Evolutionary conservation across 1,140 invertebrate genomes (phyloP).

Genomic region (Macrosteles quadrilineatus): DNA sequence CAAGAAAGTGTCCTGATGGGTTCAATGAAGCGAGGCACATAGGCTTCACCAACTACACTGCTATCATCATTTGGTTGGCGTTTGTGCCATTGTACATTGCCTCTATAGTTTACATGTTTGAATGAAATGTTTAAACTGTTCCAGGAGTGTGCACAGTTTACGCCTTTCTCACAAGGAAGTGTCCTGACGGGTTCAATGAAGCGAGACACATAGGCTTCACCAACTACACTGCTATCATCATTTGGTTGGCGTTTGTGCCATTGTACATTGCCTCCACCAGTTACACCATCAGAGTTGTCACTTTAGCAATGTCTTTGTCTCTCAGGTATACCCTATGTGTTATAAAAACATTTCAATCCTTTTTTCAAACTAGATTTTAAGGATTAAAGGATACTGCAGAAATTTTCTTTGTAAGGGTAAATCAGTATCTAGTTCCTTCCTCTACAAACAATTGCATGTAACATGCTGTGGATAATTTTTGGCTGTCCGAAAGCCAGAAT

Average conservation of each 20-base stretch:
- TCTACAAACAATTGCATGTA: no score
- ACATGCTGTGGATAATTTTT: no score
- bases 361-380: no score
- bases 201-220: constrained; percentile 66
- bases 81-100: constrained; percentile 70
- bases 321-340: constrained; percentile 51
- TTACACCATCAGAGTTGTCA: constrained; percentile 58
- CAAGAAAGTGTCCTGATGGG: constrained; percentile 69
- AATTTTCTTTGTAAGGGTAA: constrained; percentile 1
- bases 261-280: constrained; percentile 67
- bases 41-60: constrained; percentile 72
- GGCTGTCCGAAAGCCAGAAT: no score
- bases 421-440: no score
- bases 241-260: constrained; percentile 69
- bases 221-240: constrained; percentile 74
- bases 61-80: constrained; percentile 70
- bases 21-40: constrained; percentile 70
- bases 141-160: constrained; percentile 70
- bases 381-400: no score
- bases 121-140: no score
- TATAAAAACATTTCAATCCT: no score
- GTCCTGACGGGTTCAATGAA: constrained; percentile 72
- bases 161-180: constrained; percentile 70
- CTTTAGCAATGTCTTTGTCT: constrained; percentile 58
- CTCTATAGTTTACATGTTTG: no score